These are phyloP conservation scores for Acanthosoma haemorrhoidale DNA, from an alignment of 2,888 invertebrate species.

Conservation along the genomic window DNA sequence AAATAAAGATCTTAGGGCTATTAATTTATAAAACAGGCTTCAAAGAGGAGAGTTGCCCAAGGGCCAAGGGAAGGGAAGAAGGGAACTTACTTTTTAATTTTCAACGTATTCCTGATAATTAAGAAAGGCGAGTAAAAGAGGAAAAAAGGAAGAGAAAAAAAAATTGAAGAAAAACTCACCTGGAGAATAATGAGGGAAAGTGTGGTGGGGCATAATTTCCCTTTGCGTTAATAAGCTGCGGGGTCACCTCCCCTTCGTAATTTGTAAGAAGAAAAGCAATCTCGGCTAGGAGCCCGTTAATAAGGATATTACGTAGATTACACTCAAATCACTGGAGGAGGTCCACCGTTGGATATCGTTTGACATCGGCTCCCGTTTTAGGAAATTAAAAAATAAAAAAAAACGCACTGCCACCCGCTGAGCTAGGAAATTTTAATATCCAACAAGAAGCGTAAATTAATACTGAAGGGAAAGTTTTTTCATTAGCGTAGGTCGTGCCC, in stretches of 20 bases:
- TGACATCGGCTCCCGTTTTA: constrained; percentile 36
- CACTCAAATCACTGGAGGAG: constrained; percentile 32
- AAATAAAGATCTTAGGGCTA: not conserved
- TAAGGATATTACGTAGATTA: constrained; percentile 39
- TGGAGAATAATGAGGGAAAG: constrained; percentile 26
- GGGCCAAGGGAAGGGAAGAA: constrained; percentile 5
- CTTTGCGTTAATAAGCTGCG: constrained; percentile 35
- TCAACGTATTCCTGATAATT: constrained; percentile 37
- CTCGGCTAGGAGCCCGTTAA: constrained; percentile 34
- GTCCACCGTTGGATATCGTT: constrained; percentile 32
- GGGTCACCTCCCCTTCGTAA: constrained; percentile 30
- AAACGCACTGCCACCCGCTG: constrained; percentile 21
- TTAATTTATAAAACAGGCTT: not conserved
- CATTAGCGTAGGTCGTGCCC: constrained; percentile 31
- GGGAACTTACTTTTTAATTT: constrained; percentile 33
- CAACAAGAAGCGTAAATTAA: constrained; percentile 38
- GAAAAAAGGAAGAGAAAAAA: not conserved
- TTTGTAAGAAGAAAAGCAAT: constrained; percentile 38
- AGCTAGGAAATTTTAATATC: constrained; percentile 38
- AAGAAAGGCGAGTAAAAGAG: constrained; percentile 20
- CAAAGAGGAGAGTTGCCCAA: not conserved
- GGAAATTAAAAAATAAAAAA: constrained; percentile 37
- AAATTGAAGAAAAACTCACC: constrained; percentile 29
- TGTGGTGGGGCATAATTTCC: constrained; percentile 33
- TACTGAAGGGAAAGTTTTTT: constrained; percentile 37